Percentiles rank a stretch among this genome's conserved stretches.
Evolutionary conservation across 2,797 vertebrate species (phyloP).

Genomic region (Avahi laniger): DNA sequence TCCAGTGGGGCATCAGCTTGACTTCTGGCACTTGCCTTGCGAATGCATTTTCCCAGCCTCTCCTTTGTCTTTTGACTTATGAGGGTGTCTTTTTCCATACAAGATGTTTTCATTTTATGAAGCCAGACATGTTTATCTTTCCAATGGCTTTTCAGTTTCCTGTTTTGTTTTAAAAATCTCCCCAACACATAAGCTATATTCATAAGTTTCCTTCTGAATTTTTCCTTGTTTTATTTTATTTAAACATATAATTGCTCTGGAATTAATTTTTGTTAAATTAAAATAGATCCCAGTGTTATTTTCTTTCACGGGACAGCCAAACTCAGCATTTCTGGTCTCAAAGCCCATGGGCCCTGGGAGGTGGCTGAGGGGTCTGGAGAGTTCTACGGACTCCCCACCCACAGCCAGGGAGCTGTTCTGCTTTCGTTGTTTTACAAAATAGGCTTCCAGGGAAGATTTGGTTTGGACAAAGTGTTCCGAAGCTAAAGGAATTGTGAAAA

Average conservation of each 20-base stretch:
- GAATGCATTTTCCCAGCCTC: not conserved
- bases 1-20: not conserved
- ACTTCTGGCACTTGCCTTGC: not conserved
- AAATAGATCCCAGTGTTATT: not conserved
- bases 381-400: not conserved
- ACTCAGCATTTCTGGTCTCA: not conserved
- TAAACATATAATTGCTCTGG: not conserved
- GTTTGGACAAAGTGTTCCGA: not conserved
- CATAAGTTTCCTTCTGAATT: not conserved
- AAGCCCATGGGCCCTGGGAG: too few species aligned
- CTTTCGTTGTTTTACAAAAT: not conserved
- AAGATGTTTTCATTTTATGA: not conserved
- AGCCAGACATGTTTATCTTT: not conserved
- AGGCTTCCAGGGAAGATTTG: not conserved
- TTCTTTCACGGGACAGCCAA: not conserved
- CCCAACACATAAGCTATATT: not conserved
- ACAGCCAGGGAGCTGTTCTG: not conserved
- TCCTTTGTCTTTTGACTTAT: not conserved
- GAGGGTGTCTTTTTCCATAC: not conserved
- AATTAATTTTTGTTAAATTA: conserved; percentile 5
- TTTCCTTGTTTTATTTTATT: not conserved
- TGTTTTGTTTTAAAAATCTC: not conserved
- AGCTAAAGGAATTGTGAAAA: not conserved
- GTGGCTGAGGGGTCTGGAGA: not conserved
- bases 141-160: not conserved